Base-by-base conservation (phyloP, 2,888 invertebrate species). In the Melieria crassipennis region DNA sequence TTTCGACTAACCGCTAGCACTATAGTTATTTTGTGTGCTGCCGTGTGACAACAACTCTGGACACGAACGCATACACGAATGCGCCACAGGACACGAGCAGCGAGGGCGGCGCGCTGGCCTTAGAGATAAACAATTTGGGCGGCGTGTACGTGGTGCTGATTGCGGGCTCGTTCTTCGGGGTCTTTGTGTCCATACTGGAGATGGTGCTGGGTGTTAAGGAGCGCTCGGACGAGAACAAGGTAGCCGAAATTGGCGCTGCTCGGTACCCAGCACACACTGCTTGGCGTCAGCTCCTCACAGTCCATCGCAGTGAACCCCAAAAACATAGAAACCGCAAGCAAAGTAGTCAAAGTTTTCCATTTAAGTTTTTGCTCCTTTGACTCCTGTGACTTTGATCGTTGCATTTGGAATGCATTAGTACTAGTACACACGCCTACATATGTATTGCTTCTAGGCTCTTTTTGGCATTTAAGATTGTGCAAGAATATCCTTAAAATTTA, bases 41-140 rank as follows among this genome's bases (percentile, higher is more conserved):
- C 9, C 1, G 7, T 62, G 47, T 16, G 11, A 60, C 50, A 10
- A 52, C 46, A 6, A 61, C 61, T 43, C 4, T 57, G 11, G 0
- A 4, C 5, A 43, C 7, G 45, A 16, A 7, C 5, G 61, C 5
- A 7, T 43, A 55, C 45, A 56, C 47, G 46, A 16, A 11, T 55
- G 45, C 16, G 42, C 46, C 13, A 58, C 80, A 85, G 85, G 84
- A 83, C 74, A 77, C 81, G 65, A 75, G 77, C 74, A 79, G 79
- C 71, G 87, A 85, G 66, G 78, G 78, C 60, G 85, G 85, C 60
- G 88, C 88, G 11, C 79, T 85, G 66, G 88, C 88, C 70, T 85
- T 92, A 73, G 90, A 89, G 72, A 87, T 93, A 79, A 89, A 89
- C 78, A 92, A 93, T 85, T 89, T 91, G 65, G 91, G 90, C 67